Evolutionary conservation across 2,113 vertebrate species (phyloP), one percentile per base, ranked within the genome.

Genomic region (Tupaia chinensis): DNA sequence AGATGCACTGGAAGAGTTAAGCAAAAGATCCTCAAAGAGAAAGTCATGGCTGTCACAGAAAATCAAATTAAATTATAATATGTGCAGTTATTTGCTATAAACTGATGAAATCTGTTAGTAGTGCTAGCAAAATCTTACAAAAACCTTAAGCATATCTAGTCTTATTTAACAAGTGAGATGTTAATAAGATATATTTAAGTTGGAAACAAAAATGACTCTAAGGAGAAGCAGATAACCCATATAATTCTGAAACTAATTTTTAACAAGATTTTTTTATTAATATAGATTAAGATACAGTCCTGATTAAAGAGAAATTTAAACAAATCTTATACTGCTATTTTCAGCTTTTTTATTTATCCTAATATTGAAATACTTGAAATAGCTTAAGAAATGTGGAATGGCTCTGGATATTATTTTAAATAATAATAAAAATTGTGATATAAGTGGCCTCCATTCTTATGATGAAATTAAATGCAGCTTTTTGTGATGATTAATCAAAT

Each of bases 291-390:
- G 8, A 32, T 60, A 73, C 7, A 54, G 4, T 79, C 1, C 11
- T 73, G 1, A 61, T 78, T 87, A 27, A 84, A 61, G 22, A 91
- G 12, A 68, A 27, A 93, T 91, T 91, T 91, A 69, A 72, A 54
- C 4, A 74, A 72, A 54, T 79, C 13, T 84, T 44, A 68, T 70
- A 17, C 56, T 74, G 3, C 22, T 93, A 29, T 79, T 90, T 88
- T 84, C 23, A 27, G 23, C 44, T 69, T 95, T 88, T 66, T 80
- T 63, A 80, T 73, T 56, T 12, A 79, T 56, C 27, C 54, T 9
- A 69, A 16, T 25, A 93, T 19, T 84, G 19, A 91, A 66, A 93
- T 87, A 95, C 66, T 95, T 78, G 63, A 94, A 80, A 89, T 81
- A 69, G 70, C 32, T 73, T 54, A 56, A 74, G 9, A 86, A 80